Evolutionary conservation across 2,888 invertebrate genomes (phyloP).

Genomic region (Dione vanillae): DNA sequence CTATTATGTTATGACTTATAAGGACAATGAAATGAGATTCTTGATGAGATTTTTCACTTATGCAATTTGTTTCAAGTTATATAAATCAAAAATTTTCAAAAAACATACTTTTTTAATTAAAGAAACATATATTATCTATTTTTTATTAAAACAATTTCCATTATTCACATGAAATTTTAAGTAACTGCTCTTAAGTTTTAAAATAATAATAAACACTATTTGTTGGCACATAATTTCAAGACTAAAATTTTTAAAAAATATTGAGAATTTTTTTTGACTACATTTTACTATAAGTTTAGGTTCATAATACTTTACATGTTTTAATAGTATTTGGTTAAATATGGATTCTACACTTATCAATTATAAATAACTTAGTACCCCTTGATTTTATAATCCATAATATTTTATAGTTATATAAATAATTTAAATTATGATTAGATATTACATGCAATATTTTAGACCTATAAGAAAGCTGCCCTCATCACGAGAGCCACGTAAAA

Average conservation of each 20-base stretch:
- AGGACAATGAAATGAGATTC: conserved; percentile 7
- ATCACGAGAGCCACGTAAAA: conserved; percentile 57
- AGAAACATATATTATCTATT: no score
- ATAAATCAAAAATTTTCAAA: no score
- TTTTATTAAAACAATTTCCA: no score
- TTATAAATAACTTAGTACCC: conserved; percentile 10
- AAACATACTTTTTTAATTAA: no score
- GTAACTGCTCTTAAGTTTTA: background rate
- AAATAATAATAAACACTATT: background rate
- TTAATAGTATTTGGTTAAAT: conserved; percentile 4
- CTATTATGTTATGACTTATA: no score
- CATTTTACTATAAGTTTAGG: background rate
- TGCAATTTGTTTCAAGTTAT: background rate
- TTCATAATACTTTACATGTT: background rate
- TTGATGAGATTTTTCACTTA: conserved; percentile 1
- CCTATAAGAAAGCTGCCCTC: conserved; percentile 75
- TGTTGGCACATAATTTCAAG: background rate
- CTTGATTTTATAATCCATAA: background rate
- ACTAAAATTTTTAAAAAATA: background rate
- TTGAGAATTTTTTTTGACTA: background rate
- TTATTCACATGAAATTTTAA: background rate
- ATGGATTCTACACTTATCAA: background rate
- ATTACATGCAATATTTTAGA: conserved; percentile 74
- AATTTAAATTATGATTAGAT: conserved; percentile 8
- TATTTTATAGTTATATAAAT: conserved; percentile 8